phyloP scores from a whole-genome alignment of 2,113 vertebrate genomes.

The Seriola dumerili region DNA sequence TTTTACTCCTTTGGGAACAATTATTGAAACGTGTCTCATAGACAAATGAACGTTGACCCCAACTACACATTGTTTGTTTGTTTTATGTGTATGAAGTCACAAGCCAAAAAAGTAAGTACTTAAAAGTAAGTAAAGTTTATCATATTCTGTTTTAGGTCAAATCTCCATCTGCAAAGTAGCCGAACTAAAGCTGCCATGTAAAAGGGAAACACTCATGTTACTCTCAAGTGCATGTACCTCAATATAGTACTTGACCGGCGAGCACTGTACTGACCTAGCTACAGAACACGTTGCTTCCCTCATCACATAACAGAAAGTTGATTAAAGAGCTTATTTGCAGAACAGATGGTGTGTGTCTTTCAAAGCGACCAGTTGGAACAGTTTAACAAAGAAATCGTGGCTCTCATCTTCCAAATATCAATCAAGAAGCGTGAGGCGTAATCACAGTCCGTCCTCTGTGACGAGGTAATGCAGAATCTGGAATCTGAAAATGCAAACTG shows the following conservation, averaged over 20 bases:
- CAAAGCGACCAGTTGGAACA: background rate
- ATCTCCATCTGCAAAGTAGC: too few species aligned
- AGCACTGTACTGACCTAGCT: too few species aligned
- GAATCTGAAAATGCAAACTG: background rate
- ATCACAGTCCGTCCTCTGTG: background rate
- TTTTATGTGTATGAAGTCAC: background rate
- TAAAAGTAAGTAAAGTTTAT: background rate
- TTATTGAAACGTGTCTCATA: too few species aligned
- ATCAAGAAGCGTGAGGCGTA: background rate
- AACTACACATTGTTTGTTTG: background rate
- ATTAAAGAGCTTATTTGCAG: slow-evolving; percentile 21
- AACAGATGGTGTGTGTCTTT: background rate
- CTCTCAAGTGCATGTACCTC: too few species aligned
- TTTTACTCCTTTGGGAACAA: too few species aligned
- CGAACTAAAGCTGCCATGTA: too few species aligned
- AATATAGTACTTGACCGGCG: too few species aligned
- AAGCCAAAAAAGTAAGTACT: background rate
- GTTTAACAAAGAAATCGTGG: background rate
- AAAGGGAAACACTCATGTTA: too few species aligned
- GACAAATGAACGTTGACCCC: background rate
- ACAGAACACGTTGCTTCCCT: background rate
- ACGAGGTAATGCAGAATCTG: background rate
- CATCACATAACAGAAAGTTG: background rate
- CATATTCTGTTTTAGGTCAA: background rate
- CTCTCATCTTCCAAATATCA: slow-evolving; percentile 1